phyloP scores from a whole-genome alignment of 2,797 vertebrate genomes.

The Enteromius unitaeniatus region DNA sequence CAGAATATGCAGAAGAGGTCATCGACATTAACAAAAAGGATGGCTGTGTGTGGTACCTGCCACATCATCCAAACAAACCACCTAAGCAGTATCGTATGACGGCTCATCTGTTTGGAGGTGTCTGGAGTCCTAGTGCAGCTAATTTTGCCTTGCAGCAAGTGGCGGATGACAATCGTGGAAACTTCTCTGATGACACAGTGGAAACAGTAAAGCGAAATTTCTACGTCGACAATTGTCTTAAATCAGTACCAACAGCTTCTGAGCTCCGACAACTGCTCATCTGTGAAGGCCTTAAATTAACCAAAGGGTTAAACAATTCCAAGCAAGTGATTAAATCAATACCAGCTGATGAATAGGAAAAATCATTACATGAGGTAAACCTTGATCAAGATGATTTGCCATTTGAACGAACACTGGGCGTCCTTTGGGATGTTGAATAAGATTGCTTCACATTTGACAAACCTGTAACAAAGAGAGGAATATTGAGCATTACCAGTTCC shows the following conservation, averaged over 20 bases:
- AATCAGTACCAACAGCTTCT: not conserved
- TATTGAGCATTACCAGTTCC: conserved; percentile 27
- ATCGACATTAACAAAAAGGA: not conserved
- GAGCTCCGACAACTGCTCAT: not conserved
- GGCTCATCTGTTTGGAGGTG: conserved; percentile 8
- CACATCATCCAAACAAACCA: conserved; percentile 28
- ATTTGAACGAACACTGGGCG: not conserved
- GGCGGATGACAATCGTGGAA: not conserved
- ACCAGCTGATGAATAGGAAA: not conserved
- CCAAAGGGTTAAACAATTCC: conserved; percentile 24
- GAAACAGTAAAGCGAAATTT: conserved; percentile 15
- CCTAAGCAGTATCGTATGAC: conserved; percentile 2
- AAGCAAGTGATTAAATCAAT: conserved; percentile 24
- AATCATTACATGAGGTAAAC: not conserved
- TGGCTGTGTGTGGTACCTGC: not conserved
- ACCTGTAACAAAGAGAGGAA: conserved; percentile 30
- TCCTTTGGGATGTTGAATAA: conserved; percentile 18
- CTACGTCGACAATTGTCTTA: conserved; percentile 25
- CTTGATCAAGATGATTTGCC: conserved; percentile 28
- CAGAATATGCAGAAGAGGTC: conserved; percentile 8
- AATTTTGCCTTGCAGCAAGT: conserved; percentile 20
- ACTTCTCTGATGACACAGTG: not conserved
- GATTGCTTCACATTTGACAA: conserved; percentile 15
- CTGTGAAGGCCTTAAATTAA: conserved; percentile 14
- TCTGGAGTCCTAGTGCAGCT: conserved; percentile 18